Evolutionary conservation across 1,140 invertebrate genomes (phyloP).

Genomic region (Aethina tumida): DNA sequence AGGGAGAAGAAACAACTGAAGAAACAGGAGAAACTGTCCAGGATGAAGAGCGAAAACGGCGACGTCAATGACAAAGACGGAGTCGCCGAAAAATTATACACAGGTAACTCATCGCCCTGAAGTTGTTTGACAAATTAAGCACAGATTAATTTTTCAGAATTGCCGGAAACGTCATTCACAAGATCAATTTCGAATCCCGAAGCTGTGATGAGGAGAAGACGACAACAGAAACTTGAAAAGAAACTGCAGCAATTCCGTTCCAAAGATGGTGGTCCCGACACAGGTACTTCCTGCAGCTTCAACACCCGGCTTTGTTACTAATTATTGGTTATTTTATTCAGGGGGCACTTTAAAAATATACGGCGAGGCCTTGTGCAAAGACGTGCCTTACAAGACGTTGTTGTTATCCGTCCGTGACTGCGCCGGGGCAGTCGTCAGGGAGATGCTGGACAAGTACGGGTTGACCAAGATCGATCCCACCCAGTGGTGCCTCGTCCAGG

Average conservation of each 20-base stretch:
- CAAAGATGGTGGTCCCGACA: constrained; percentile 86
- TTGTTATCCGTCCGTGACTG: constrained; percentile 88
- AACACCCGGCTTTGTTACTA: not conserved
- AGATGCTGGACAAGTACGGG: constrained; percentile 97
- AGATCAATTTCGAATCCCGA: constrained; percentile 98
- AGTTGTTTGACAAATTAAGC: too few species aligned
- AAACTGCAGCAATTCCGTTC: constrained; percentile 94
- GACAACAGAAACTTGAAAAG: constrained; percentile 95
- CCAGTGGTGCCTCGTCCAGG: constrained; percentile 92
- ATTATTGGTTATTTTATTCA: constrained; percentile 22
- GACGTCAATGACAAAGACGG: constrained; percentile 65
- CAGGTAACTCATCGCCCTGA: constrained; percentile 45
- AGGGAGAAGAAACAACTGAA: constrained; percentile 97
- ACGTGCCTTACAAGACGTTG: constrained; percentile 97
- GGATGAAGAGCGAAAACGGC: constrained; percentile 68
- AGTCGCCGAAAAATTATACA: constrained; percentile 88
- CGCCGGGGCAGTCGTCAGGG: constrained; percentile 82
- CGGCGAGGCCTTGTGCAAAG: constrained; percentile 89
- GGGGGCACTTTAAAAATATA: constrained; percentile 97
- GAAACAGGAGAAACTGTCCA: constrained; percentile 88
- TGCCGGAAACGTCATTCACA: constrained; percentile 96
- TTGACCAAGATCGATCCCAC: constrained; percentile 77
- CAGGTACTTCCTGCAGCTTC: constrained; percentile 38
- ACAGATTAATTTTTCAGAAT: constrained; percentile 54
- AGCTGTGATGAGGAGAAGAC: constrained; percentile 91